Percentiles rank a stretch among this genome's conserved stretches.
These are phyloP conservation scores for Cochlearius cochlearius DNA, from an alignment of 2,113 vertebrate species.

Conservation along the genomic window DNA sequence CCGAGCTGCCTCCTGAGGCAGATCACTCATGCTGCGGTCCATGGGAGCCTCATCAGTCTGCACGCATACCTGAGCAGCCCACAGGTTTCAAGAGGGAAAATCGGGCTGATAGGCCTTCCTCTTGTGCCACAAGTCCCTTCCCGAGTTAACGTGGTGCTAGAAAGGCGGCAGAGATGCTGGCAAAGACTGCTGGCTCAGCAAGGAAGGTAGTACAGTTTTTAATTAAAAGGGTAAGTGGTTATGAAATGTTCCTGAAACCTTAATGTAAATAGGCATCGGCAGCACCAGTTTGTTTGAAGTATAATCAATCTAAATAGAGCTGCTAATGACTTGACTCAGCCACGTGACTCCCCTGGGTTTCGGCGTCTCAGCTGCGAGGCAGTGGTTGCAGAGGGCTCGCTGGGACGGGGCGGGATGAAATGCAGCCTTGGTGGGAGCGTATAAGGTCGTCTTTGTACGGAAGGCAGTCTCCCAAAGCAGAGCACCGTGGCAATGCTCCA, in stretches of 20 bases:
- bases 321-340: background rate
- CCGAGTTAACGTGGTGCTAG: background rate
- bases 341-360: background rate
- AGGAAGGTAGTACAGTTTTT: background rate
- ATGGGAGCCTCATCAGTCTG: background rate
- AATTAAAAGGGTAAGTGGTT: background rate
- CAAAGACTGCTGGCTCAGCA: background rate
- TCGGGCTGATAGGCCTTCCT: rapidly evolving
- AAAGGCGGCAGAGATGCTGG: background rate
- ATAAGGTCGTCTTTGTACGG: background rate
- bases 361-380: rapidly evolving
- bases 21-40: background rate
- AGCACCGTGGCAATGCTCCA: background rate
- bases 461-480: background rate
- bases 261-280: background rate
- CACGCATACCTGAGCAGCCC: background rate
- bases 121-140: background rate
- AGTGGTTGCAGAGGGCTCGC: background rate
- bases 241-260: background rate
- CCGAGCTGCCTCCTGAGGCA: background rate
- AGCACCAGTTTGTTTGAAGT: background rate
- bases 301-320: constrained; percentile 16
- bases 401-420: background rate
- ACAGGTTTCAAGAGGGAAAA: background rate
- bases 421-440: background rate